A percentile compares a stretch with the other conserved stretches of the same genome.
These are phyloP conservation scores for Cheilosia scutellata DNA, from an alignment of 2,888 invertebrate genomes.

Conservation along the genomic window DNA sequence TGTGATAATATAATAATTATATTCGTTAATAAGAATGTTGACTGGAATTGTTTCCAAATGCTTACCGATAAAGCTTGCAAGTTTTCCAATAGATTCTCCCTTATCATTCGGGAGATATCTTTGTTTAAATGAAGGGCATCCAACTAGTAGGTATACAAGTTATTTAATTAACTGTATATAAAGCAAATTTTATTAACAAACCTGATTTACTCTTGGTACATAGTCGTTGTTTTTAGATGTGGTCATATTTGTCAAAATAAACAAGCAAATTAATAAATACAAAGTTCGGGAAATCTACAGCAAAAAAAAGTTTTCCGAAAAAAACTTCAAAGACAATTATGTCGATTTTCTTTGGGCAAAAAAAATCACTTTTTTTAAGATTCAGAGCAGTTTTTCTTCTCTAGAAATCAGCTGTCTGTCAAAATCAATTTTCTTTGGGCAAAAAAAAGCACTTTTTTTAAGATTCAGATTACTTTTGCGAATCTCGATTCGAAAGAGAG, in stretches of 20 bases:
- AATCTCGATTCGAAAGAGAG: no score
- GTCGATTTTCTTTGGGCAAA: no score
- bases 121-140: conserved; percentile 92
- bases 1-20: background rate
- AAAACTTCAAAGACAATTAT: background rate
- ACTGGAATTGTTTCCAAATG: conserved; percentile 12
- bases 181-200: conserved; percentile 70
- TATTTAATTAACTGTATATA: background rate
- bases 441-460: no score
- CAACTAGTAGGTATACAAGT: conserved; percentile 85
- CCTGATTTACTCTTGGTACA: conserved; percentile 85
- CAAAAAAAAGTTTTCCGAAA: background rate
- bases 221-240: conserved; percentile 80
- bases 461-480: no score
- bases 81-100: conserved; percentile 87
- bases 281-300: background rate
- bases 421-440: no score
- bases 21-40: background rate
- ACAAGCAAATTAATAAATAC: background rate
- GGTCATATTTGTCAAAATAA: conserved; percentile 21
- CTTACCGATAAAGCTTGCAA: conserved; percentile 88
- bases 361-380: no score
- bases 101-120: conserved; percentile 90
- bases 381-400: no score
- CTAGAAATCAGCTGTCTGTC: no score